Evolutionary conservation across 1,140 invertebrate species (phyloP).

Genomic region (Drosophila tani): DNA sequence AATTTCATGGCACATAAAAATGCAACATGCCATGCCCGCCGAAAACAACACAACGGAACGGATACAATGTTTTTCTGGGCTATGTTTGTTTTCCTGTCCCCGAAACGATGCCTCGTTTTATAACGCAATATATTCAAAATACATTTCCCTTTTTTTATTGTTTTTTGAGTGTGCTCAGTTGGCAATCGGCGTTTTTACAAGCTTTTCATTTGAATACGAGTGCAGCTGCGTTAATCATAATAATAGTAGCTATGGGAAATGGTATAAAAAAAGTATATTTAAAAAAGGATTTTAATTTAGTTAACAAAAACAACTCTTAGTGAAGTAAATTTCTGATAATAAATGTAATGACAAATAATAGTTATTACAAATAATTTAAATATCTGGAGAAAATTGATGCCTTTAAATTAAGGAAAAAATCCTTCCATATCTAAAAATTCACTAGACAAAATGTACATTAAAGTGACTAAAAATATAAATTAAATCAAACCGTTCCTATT

Average conservation of each 20-base stretch:
- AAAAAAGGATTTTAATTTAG: neutral
- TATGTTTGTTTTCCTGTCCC: conserved; percentile 30
- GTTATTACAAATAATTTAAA: too few species aligned
- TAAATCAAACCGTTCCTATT: too few species aligned
- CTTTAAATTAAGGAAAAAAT: too few species aligned
- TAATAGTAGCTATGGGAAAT: neutral
- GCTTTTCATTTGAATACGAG: neutral
- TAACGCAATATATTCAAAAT: conserved; percentile 48
- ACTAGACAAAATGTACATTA: too few species aligned
- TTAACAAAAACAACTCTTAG: too few species aligned
- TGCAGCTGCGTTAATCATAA: conserved; percentile 11
- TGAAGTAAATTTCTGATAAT: too few species aligned
- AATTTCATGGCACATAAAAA: conserved; percentile 85
- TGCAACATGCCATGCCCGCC: conserved; percentile 32
- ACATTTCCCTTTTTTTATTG: conserved; percentile 42
- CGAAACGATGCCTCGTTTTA: conserved; percentile 56
- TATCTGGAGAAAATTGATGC: too few species aligned
- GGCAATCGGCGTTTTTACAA: conserved; percentile 25
- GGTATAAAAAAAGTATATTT: neutral
- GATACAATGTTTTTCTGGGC: conserved; percentile 44
- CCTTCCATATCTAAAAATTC: too few species aligned
- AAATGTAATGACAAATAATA: too few species aligned
- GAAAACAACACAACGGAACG: conserved; percentile 1
- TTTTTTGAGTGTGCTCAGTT: conserved; percentile 61
- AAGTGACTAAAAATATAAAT: too few species aligned